Evolutionary conservation across 2,888 invertebrate species (phyloP), one percentile per base, ranked within the genome.

Genomic region (Plagodis dolabraria): DNA sequence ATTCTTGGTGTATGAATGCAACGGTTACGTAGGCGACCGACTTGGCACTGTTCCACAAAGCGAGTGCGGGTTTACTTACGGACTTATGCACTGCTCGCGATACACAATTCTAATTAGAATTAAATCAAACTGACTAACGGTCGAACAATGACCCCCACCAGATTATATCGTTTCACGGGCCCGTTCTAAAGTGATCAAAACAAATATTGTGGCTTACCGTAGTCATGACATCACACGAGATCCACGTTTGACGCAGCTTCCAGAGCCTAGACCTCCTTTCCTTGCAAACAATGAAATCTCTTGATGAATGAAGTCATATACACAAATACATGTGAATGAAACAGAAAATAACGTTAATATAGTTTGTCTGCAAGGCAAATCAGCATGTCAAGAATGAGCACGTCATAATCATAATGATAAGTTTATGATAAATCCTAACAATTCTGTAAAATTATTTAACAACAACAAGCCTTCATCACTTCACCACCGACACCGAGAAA

Each of bases 41-140:
- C 81, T 90, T 91, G 91, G 91, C 91, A 87, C 64, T 76, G 74
- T 80, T 87, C 91, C 91, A 91, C 84, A 68, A 72, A 74, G 67
- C 72, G 75, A 73, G 70, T 70, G 51, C 61, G 68, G 59, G 52
- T 56, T 71, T 64, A 66, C 64, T 71, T 64, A 66, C 64, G 73
- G 66, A 65, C 65, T 70, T 77, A 73, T 75, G 71, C 68, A 72
- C 54, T 67, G 71, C 65, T 71, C 73, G 52, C 74, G 68, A 69
- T 50, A 54, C 38, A 47, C 22, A 73, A 63, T 67, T 74, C 75
- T 79, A 82, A 86, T 86, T 85, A 83, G 52, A 62, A 55, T 59
- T 53, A 57, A 42, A 78, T 79, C 68, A 66, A 71, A 74, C 75
- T 72, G 76, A 76, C 51, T 50, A 47, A 33, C 47, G 44, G 46